Conservation (phyloP, 2,113 vertebrate genomes). For the Peromyscus polionotus region DNA sequence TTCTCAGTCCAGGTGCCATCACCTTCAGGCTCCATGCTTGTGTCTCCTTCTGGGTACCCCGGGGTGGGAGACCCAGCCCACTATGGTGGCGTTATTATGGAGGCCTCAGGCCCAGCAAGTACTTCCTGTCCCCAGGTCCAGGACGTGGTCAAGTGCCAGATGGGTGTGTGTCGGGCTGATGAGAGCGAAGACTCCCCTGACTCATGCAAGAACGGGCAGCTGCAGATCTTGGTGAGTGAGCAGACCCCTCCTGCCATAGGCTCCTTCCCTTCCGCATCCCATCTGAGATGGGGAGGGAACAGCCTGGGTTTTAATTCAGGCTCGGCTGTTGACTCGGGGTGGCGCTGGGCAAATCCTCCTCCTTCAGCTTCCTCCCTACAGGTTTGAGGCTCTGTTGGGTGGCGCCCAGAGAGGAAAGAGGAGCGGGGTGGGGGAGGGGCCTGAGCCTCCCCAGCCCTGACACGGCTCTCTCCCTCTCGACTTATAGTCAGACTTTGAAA, state of each 20-base stretch:
- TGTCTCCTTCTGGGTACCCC: background rate
- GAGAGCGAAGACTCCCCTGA: constrained; percentile 99
- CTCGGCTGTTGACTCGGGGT: background rate
- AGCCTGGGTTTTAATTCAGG: background rate
- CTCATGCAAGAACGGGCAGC: constrained; percentile 99
- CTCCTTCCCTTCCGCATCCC: background rate
- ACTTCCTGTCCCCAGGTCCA: constrained; percentile 91
- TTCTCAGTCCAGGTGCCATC: background rate
- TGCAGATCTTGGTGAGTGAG: constrained; percentile 99
- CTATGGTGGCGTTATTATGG: background rate
- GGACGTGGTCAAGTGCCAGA: constrained; percentile 97
- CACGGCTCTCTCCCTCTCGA: constrained; percentile 79
- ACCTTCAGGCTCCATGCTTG: background rate
- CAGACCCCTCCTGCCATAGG: background rate
- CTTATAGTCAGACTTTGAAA: constrained; percentile 99
- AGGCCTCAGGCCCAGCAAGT: background rate
- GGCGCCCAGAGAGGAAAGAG: background rate
- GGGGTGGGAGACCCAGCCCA: background rate
- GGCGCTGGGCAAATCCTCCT: background rate
- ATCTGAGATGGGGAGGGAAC: background rate
- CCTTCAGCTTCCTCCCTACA: background rate
- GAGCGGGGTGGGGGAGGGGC: background rate
- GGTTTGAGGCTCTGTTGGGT: background rate
- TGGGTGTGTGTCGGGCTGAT: constrained; percentile 95
- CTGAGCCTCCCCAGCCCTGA: constrained; percentile 21